Conservation (phyloP, 1,140 invertebrate genomes). For the Diachasmimorpha longicaudata region DNA sequence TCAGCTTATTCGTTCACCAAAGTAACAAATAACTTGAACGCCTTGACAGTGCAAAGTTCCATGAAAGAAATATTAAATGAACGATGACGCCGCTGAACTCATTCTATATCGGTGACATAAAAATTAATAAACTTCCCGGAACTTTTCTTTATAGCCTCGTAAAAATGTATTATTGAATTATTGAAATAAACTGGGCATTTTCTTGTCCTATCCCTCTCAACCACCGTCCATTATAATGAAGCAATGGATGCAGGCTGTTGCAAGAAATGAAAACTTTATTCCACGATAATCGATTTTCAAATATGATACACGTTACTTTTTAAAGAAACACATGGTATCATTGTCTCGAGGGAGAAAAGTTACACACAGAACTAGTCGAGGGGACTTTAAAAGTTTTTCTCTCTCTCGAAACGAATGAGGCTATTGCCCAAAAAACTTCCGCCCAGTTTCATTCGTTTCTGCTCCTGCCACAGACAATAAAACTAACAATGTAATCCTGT, state of each 20-base stretch:
- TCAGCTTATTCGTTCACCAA: not conserved
- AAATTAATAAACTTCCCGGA: not conserved
- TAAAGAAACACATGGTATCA: not conserved
- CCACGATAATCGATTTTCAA: slow-evolving; percentile 19
- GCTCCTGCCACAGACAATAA: slow-evolving; percentile 2
- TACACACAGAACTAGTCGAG: not conserved
- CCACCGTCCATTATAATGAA: not conserved
- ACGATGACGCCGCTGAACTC: not conserved
- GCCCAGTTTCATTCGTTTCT: not conserved
- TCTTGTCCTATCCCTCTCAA: not conserved
- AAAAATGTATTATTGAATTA: slow-evolving; percentile 22
- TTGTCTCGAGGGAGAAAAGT: not conserved
- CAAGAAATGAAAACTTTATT: not conserved
- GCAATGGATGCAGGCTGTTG: not conserved
- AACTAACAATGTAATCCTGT: slow-evolving; percentile 1
- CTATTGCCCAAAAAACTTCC: not conserved
- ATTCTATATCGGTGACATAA: not conserved
- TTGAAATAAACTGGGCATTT: not conserved
- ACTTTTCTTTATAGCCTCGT: not conserved
- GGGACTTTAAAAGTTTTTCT: not conserved
- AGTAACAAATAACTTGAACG: not conserved
- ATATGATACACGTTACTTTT: not conserved
- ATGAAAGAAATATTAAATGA: not conserved
- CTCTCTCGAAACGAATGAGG: not conserved
- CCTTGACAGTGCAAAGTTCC: not conserved